Base-by-base conservation (phyloP, 2,797 vertebrate species). In the Mastacembelus armatus region DNA sequence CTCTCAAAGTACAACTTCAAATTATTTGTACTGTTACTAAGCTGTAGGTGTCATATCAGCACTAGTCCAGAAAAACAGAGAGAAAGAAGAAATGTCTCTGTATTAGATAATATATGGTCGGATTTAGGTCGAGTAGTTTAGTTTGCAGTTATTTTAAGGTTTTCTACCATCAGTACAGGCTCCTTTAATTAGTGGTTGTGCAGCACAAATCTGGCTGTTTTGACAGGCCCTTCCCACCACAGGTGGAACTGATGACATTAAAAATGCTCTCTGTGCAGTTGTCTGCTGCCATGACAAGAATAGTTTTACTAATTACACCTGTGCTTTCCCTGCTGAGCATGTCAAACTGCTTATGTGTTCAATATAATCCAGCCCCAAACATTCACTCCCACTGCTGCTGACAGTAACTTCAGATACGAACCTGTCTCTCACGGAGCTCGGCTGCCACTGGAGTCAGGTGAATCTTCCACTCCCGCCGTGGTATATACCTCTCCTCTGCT, bases 391-490 rank as follows among this genome's bases (percentile, higher is more conserved):
- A 5, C 15, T 4, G 36, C 38, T 38, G 14, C 14, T 15, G 38
- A 11, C 22, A n/a, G 48, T 29, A 4, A 15, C 26, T 10, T 61
- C 16, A 50, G 6, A 40, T 33, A 43, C 10, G 11, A 2, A 89
- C 90, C 86, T 93, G 92, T 86, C 91, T 83, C 56, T 91, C 85
- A 0, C 74, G 80, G 32, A 92, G 94, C 81, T 97, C 95, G 0
- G 91, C 67, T 45, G 87, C 92, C 0, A 93, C 86, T 0, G 87
- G 95, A 0, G 91, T 91, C 59, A 95, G 92, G 60, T 94, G 93
- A 65, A 94, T 91, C 84, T 95, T 94, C 97, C 97, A 98, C 88
- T 98, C 96, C 0, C 94, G 95, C 36, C 95, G 94, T 0, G 97
- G 92, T 36, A 98, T 81, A 5, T 94, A 93, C 11, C 90, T 90